Evolutionary conservation across 2,113 vertebrate genomes (phyloP).

Genomic region (Zosterops borbonicus): DNA sequence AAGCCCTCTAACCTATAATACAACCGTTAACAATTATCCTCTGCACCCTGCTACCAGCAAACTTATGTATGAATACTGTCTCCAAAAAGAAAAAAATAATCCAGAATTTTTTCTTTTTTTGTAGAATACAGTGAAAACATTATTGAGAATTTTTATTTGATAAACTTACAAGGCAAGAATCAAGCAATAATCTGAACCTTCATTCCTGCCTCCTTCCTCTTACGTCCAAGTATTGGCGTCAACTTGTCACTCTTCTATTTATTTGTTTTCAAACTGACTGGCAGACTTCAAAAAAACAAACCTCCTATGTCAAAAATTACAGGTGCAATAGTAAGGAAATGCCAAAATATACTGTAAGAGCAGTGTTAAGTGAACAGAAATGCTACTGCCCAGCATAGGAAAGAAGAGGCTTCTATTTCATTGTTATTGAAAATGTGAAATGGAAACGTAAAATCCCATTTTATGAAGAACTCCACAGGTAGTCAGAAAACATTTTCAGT

Average conservation of each 20-base stretch:
- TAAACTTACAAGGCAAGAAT: not conserved
- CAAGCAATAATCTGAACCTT: not conserved
- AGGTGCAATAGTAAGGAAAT: not conserved
- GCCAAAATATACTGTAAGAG: not conserved
- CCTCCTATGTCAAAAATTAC: not conserved
- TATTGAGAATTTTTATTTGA: not conserved
- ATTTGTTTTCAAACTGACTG: not conserved
- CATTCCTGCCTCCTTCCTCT: not conserved
- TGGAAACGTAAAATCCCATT: not conserved
- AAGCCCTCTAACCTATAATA: not conserved
- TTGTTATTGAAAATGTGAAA: not conserved
- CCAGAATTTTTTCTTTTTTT: not conserved
- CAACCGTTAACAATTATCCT: not conserved
- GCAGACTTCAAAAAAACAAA: not conserved
- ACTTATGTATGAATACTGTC: not conserved
- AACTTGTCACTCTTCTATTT: not conserved
- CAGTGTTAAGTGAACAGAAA: not conserved
- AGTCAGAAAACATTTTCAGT: not conserved
- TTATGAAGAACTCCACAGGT: not conserved
- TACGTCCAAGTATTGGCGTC: not conserved
- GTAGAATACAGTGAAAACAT: not conserved
- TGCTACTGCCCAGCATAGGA: not conserved
- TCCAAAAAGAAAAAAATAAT: not conserved
- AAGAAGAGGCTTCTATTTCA: not conserved
- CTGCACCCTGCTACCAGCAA: rapidly evolving